These are phyloP conservation scores for Tonatia bakeri DNA, from an alignment of 2,113 vertebrate species.

Conservation along the genomic window DNA sequence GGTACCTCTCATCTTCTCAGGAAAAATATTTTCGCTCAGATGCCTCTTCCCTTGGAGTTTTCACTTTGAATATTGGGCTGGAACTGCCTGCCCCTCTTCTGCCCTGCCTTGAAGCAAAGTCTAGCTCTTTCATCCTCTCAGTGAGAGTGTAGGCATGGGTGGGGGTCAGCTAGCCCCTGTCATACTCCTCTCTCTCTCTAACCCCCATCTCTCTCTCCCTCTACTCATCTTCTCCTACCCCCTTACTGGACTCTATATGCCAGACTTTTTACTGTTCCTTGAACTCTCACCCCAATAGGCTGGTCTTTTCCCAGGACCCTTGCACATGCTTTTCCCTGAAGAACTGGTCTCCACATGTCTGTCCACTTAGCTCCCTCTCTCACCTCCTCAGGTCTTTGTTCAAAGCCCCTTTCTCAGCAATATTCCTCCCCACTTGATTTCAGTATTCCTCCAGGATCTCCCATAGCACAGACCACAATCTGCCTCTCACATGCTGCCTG, in stretches of 20 bases:
- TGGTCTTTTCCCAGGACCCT: background rate
- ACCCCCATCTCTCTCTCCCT: background rate
- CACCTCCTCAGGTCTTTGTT: background rate
- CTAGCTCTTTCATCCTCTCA: background rate
- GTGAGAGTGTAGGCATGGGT: background rate
- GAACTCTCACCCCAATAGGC: background rate
- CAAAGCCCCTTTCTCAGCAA: background rate
- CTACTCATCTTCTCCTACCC: rapidly evolving
- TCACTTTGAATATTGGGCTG: background rate
- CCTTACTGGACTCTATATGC: background rate
- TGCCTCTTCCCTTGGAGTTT: background rate
- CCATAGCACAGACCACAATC: background rate
- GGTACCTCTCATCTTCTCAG: background rate
- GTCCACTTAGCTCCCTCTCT: background rate
- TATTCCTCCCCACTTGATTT: background rate
- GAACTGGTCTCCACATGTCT: background rate
- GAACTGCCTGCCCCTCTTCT: background rate
- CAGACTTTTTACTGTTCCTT: background rate
- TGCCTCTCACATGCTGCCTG: background rate
- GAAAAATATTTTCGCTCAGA: background rate
- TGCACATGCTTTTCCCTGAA: background rate
- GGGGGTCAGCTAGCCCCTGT: background rate
- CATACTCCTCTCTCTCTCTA: background rate
- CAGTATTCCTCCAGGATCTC: background rate
- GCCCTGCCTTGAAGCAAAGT: background rate